Evolutionary conservation across 1,140 invertebrate genomes (phyloP), one percentile per base, ranked within the genome.

Genomic region (Meloidogyne exigua): DNA sequence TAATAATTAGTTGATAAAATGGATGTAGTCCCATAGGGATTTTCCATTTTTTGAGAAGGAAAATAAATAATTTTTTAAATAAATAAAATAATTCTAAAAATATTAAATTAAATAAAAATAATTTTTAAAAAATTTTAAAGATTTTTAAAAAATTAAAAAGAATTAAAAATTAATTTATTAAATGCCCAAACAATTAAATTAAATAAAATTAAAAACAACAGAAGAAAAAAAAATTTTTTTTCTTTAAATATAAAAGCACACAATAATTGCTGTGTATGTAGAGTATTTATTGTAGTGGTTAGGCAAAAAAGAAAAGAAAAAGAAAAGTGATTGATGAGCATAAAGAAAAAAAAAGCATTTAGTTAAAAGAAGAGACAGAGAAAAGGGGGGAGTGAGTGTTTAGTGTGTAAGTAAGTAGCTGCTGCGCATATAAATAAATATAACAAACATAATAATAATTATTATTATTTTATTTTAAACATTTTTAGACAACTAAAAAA

Each of bases 261-360:
- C 4, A 39, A 39, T 9, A 39, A 39, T 39, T 39, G 10, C 0
- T 39, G 0, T 39, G n/a, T n/a, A 2, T 57, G n/a, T n/a, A 57
- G 49, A 57, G n/a, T 9, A 21, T n/a, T n/a, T 18, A 4, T 57
- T 9, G 21, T n/a, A n/a, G 44, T 49, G 44, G 44, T 49, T 49
- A 57, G 49, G 49, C 49, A 57, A 57, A 39, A 39, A 39, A 9
- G 9, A 39, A 39, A 39, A 39, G 0, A 39, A 10, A n/a, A n/a
- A n/a, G n/a, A n/a, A n/a, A 57, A 57, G 49, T 57, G 49, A 57
- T 57, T 57, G 49, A 57, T 57, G 49, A 57, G 49, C 49, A 57
- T n/a, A n/a, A n/a, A n/a, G n/a, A n/a, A n/a, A n/a, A n/a, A n/a
- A n/a, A n/a, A n/a, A n/a, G n/a, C n/a, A n/a, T n/a, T n/a, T n/a